These are phyloP conservation scores for Amphiura filiformis DNA, from an alignment of 35 echinoderm and acorn worm species.

Conservation along the genomic window DNA sequence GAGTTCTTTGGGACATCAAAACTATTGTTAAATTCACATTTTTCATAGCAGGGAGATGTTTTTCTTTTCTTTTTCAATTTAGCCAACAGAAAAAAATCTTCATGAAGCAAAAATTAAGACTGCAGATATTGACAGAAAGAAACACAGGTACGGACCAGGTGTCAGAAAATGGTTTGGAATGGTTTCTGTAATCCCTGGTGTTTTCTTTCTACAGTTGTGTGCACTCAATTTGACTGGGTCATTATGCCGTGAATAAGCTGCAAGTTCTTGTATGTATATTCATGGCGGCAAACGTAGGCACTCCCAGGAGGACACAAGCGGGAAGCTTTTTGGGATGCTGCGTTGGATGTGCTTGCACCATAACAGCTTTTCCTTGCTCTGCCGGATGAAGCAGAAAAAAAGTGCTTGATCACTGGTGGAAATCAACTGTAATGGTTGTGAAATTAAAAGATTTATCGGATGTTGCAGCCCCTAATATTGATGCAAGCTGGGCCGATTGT, in stretches of 20 bases:
- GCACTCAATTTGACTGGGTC: neutral
- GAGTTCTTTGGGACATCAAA: too few species aligned
- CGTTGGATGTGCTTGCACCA: neutral
- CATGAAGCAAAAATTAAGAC: too few species aligned
- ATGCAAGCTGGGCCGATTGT: slow-evolving; percentile 50
- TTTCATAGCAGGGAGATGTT: too few species aligned
- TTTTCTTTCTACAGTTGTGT: slow-evolving; percentile 1
- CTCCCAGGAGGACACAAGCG: neutral
- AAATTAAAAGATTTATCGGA: slow-evolving; percentile 77
- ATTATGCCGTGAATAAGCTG: neutral
- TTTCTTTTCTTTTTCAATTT: too few species aligned
- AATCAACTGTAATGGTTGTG: slow-evolving; percentile 68
- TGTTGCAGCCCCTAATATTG: slow-evolving; percentile 25
- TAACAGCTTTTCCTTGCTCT: neutral
- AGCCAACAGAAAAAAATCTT: too few species aligned
- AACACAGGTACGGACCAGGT: neutral
- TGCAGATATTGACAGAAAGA: neutral
- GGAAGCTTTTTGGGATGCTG: slow-evolving; percentile 13
- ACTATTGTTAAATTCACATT: too few species aligned
- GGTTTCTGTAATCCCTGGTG: neutral
- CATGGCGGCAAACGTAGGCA: neutral
- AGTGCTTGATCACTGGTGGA: slow-evolving; percentile 44
- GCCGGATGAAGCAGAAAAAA: slow-evolving; percentile 9
- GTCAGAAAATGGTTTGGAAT: neutral
- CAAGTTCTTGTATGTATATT: slow-evolving; percentile 4